Conservation (phyloP, 2,888 invertebrate genomes). For the Dicyrtoma fusca region DNA sequence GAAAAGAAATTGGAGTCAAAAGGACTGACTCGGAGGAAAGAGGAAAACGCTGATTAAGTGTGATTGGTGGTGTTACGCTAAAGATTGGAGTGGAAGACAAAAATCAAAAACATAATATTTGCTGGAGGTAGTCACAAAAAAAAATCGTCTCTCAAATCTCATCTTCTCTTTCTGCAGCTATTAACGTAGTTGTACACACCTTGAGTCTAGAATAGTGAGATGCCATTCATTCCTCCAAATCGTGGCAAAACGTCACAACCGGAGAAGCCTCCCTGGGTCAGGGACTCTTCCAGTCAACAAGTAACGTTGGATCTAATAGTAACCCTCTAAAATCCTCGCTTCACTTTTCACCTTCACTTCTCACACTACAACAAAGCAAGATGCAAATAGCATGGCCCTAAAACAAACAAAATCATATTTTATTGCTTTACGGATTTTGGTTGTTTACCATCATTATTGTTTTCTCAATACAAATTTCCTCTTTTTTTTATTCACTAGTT, state of each 20-base stretch:
- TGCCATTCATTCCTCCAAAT: conserved; percentile 51
- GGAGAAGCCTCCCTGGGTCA: conserved; percentile 55
- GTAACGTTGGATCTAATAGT: conserved; percentile 46
- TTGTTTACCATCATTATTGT: background rate
- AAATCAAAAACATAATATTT: conserved; percentile 3
- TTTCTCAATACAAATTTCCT: background rate
- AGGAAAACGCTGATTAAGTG: too few species aligned
- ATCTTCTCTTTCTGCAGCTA: conserved; percentile 29
- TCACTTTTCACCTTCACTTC: conserved; percentile 6
- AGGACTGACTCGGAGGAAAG: too few species aligned
- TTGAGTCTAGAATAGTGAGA: conserved; percentile 38
- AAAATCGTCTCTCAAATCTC: conserved; percentile 23
- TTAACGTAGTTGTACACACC: conserved; percentile 41
- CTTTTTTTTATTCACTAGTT: background rate
- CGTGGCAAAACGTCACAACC: conserved; percentile 46
- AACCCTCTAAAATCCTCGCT: conserved; percentile 14
- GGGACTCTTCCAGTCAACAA: conserved; percentile 49
- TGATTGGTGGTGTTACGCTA: too few species aligned
- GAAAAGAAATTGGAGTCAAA: too few species aligned
- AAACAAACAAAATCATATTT: too few species aligned
- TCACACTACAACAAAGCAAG: background rate
- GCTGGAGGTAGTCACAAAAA: conserved; percentile 33
- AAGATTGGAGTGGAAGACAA: background rate
- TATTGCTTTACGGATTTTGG: background rate
- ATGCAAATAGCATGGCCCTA: background rate